Evolutionary conservation across 2,888 invertebrate genomes (phyloP).

Genomic region (Polydrusus tereticollis): DNA sequence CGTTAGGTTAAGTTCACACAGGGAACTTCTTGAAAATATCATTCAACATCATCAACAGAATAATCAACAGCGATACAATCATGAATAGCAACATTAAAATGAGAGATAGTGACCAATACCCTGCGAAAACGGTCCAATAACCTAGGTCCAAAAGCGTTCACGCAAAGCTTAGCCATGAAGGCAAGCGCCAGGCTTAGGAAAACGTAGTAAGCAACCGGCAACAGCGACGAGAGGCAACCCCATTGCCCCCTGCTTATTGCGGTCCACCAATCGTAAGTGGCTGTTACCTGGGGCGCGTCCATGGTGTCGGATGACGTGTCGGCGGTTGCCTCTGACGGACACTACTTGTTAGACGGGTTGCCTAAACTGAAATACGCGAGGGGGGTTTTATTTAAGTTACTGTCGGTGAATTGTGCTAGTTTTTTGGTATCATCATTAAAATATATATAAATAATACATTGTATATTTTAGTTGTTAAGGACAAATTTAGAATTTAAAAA

Average conservation of each 20-base stretch:
- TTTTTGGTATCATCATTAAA: slow-evolving; percentile 1
- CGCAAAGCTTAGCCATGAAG: slow-evolving; percentile 63
- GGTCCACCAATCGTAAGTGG: slow-evolving; percentile 60
- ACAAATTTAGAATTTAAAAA: too few species aligned
- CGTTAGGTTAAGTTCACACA: slow-evolving; percentile 2
- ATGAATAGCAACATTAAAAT: slow-evolving; percentile 32
- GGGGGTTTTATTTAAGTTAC: neutral
- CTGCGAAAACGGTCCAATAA: slow-evolving; percentile 56
- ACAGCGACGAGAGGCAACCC: slow-evolving; percentile 53
- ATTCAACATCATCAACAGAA: slow-evolving; percentile 9
- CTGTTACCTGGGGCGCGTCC: slow-evolving; percentile 65
- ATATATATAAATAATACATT: too few species aligned
- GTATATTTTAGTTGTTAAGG: too few species aligned
- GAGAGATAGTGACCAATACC: slow-evolving; percentile 53
- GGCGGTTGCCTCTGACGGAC: slow-evolving; percentile 30
- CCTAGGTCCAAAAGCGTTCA: slow-evolving; percentile 60
- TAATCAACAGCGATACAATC: slow-evolving; percentile 26
- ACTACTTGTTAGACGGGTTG: slow-evolving; percentile 19
- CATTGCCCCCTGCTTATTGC: slow-evolving; percentile 59
- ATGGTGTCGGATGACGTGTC: slow-evolving; percentile 21
- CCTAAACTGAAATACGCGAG: slow-evolving; percentile 15
- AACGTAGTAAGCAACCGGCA: slow-evolving; percentile 36
- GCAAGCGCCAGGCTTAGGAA: slow-evolving; percentile 59
- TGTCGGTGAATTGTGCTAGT: slow-evolving; percentile 10
- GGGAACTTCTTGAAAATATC: neutral